These are phyloP conservation scores for Endomychus coccineus DNA, from an alignment of 2,888 invertebrate species.

Conservation along the genomic window DNA sequence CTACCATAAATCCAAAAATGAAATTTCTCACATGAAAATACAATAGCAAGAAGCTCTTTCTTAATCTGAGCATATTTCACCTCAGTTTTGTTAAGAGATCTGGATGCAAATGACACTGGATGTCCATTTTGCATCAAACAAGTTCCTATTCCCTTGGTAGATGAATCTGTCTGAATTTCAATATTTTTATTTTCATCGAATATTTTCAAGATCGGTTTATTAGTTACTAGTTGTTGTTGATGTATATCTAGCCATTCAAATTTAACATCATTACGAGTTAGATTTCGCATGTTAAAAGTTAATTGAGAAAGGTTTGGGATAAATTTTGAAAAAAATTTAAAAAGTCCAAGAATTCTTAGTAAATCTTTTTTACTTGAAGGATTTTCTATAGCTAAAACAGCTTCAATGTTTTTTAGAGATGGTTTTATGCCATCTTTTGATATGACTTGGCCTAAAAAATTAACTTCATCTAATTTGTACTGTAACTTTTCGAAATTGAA, in stretches of 20 bases:
- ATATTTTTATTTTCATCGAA: conserved; percentile 15
- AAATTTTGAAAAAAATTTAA: conserved; percentile 22
- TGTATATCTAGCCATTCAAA: conserved; percentile 13
- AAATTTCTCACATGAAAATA: conserved; percentile 30
- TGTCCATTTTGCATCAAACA: conserved; percentile 18
- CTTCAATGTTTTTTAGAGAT: conserved; percentile 15
- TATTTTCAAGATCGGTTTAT: conserved; percentile 15
- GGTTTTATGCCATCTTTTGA: conserved; percentile 15
- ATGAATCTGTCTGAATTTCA: conserved; percentile 18
- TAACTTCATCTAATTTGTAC: conserved; percentile 16
- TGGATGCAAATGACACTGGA: conserved; percentile 20
- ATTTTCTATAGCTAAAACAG: conserved; percentile 12
- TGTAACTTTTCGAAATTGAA: conserved; percentile 23
- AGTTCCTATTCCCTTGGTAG: conserved; percentile 17
- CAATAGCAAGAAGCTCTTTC: conserved; percentile 32
- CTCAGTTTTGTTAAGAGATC: conserved; percentile 17
- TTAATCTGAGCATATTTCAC: conserved; percentile 32
- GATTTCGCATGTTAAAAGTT: conserved; percentile 15
- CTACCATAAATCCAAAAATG: conserved; percentile 32
- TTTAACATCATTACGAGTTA: conserved; percentile 16
- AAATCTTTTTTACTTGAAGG: conserved; percentile 17
- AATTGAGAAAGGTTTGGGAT: conserved; percentile 19
- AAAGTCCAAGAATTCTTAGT: conserved; percentile 17
- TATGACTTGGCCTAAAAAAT: conserved; percentile 17
- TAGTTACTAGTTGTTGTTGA: conserved; percentile 6